Evolutionary conservation across 2,888 invertebrate species (phyloP).

Genomic region (Oligia latruncula): DNA sequence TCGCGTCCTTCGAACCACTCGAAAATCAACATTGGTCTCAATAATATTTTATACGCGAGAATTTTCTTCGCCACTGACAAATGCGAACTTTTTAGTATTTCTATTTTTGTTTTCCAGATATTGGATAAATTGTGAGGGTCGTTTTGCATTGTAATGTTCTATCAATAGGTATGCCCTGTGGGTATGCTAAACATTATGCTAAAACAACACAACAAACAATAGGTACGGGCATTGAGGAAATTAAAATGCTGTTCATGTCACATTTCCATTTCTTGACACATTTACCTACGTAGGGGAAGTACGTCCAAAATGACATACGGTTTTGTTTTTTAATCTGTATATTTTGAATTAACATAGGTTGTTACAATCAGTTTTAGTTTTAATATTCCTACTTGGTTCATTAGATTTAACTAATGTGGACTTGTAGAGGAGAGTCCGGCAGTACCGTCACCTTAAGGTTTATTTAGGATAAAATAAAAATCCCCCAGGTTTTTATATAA

Average conservation of each 20-base stretch:
- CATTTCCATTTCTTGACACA: background rate
- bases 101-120: conserved; percentile 53
- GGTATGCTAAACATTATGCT: background rate
- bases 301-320: too few species aligned
- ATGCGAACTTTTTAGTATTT: conserved; percentile 65
- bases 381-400: too few species aligned
- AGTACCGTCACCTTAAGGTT: too few species aligned
- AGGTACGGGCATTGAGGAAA: background rate
- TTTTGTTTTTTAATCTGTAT: too few species aligned
- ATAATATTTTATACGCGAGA: conserved; percentile 76
- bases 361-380: too few species aligned
- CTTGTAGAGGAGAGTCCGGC: too few species aligned
- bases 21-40: conserved; percentile 76
- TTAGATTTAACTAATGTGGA: too few species aligned
- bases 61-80: conserved; percentile 68
- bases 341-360: too few species aligned
- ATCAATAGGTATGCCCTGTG: background rate
- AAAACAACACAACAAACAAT: background rate
- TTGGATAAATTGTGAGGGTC: conserved; percentile 14
- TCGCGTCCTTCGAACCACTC: conserved; percentile 69
- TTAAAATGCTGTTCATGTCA: background rate
- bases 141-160: conserved; percentile 22
- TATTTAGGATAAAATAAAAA: too few species aligned
- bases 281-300: background rate
- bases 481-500: too few species aligned